Evolutionary conservation across 2,888 invertebrate species (phyloP), one percentile per base, ranked within the genome.

Genomic region (Metalampra italica): DNA sequence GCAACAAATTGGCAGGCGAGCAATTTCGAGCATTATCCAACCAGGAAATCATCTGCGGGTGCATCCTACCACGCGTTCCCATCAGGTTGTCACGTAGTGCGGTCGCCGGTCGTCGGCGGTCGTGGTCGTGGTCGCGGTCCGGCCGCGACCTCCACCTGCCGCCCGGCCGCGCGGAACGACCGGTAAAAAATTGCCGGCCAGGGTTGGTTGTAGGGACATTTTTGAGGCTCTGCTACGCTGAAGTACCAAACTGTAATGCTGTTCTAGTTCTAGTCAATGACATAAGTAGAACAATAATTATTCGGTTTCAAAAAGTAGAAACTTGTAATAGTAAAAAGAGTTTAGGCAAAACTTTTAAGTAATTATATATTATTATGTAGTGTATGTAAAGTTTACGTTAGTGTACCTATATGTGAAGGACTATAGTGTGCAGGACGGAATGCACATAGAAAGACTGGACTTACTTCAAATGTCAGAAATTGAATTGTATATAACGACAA

Each of bases 121-220:
- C 57, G 56, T 40, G 60, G 53, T 55, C 57, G 56, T 40, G 54
- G 22, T 22, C 22, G 43, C 54, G 54, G 50, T 50, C 59, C 72
- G 73, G 78, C 75, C 78, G 76, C 78, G 80, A 80, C 81, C 81
- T 74, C 73, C 65, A 60, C 59, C 59, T 61, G 65, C 60, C 52
- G 54, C 42, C 66, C 69, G 70, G 56, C 66, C 68, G 73, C 69
- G 75, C 71, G 77, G 77, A 78, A 78, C 81, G 68, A 61, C 57
- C 64, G 30, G 41, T 36, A 51, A 51, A 47, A 51, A 51, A 29
- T 50, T 22, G 15, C 5, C 9, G 9, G 9, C 0, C 37, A 40
- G 50, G 47, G 11, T 11, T 15, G 46, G 46, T 3, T 34, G 11
- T n/a, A 46, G 50, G 39, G n/a, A 14, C 11, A n/a, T 14, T 22